Evolutionary conservation across 2,113 vertebrate species (phyloP), one percentile per base, ranked within the genome.

Genomic region (Nerophis lumbriciformis): DNA sequence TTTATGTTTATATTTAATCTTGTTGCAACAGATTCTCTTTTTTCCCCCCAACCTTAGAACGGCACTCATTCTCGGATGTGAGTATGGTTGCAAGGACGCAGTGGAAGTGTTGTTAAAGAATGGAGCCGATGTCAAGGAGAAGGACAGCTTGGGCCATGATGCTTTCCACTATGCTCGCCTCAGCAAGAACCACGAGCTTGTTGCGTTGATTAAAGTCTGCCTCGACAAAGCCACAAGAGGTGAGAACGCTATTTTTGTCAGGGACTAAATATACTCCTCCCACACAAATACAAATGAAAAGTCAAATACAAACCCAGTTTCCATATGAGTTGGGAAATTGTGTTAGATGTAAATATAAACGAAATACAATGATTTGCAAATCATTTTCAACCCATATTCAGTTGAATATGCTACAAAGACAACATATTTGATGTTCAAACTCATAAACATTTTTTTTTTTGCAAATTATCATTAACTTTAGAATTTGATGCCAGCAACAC

Each of bases 41-140:
- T 50, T 35, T 48, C 8, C 35, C 28, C 3, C 21, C 47, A 16
- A 50, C 11, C 8, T 6, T 82, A 99, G 97, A 88, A 99, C 94
- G 0, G 90, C 95, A 12, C 76, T 99, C 15, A 98, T 99, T 88
- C 59, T 98, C 13, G 97, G 95, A 49, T 99, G 95, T 6, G 96
- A 98, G 69, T 94, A 91, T 0, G 90, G 92, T 53, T 98, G 95
- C 86, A 94, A 79, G 84, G 97, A 96, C 2, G 93, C 95, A 0
- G 95, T 98, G 37, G 94, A 99, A 48, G 91, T 98, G 57, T 61
- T 99, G 82, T 83, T 99, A 71, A 94, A 68, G 78, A 92, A 86
- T 0, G 94, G 94, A 0, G 91, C 90, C 0, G 95, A 98, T 8
- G 86, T 91, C 54, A 89, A 77, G 36, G 77, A 93, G 36, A 83